Evolutionary conservation across 2,888 invertebrate species (phyloP), one percentile per base, ranked within the genome.

Genomic region (Spodoptera littoralis): DNA sequence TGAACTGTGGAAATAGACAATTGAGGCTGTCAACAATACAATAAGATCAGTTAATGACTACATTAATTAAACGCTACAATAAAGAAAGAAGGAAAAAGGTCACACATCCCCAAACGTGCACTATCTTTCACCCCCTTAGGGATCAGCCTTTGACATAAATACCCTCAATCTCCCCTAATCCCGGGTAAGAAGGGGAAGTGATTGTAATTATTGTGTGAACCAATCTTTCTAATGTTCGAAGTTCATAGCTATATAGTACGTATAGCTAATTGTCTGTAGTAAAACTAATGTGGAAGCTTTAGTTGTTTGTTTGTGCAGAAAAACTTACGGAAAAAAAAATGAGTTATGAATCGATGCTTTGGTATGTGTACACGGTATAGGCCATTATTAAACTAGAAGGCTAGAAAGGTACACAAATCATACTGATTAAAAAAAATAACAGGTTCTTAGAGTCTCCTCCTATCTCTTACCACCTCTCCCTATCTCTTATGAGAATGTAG

Each of bases 71-170:
- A 8, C 1, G 12, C 9, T 12, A 5, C n/a, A 22, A 45, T 3
- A 36, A 46, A 49, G 42, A 47, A 50, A 12, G 12, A 30, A 8
- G 27, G 41, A 51, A 18, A 52, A 46, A 22, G 51, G 43, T 43
- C 46, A 45, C 45, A 50, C 6, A 47, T 51, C 47, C 47, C 57
- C 44, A 36, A 48, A 47, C 43, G 51, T 36, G 42, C 42, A 44
- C 44, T 60, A 55, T 55, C 42, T 43, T 27, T n/a, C 36, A 9
- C 22, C 43, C 43, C 56, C 41, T 24, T 49, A 22, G 48, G 45
- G 58, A 52, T 58, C 24, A 49, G 44, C 30, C 58, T 58, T 63
- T 53, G 64, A 59, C 54, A 54, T 64, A 41, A 54, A 64, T 54
- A 64, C 45, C 46, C 47, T 41, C 22, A 49, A 63, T 47, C 54